These are phyloP conservation scores for Eospalax fontanierii DNA, from an alignment of 2,797 vertebrate species.

Conservation along the genomic window DNA sequence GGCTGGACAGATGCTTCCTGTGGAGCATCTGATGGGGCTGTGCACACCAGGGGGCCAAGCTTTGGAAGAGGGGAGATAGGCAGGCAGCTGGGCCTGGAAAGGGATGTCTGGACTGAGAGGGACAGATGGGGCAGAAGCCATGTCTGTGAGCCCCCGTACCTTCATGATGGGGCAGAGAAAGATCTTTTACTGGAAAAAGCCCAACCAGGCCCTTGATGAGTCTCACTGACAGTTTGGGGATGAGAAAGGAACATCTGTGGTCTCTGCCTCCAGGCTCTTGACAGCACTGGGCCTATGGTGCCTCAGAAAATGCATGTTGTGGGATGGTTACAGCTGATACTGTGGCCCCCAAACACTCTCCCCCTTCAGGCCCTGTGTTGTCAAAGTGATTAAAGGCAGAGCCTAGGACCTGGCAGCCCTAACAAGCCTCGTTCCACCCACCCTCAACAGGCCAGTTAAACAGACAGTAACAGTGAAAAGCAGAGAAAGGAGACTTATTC, in stretches of 20 bases:
- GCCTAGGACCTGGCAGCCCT: not conserved
- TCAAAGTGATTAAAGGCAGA: not conserved
- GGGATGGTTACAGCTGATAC: accelerated
- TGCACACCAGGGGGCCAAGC: not conserved
- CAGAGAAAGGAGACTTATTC: not conserved
- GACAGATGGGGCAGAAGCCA: not conserved
- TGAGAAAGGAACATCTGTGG: accelerated
- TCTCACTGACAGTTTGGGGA: not conserved
- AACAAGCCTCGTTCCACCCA: not conserved
- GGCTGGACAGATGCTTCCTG: conserved; percentile 84
- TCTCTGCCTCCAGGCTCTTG: not conserved
- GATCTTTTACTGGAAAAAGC: accelerated
- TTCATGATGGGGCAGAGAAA: conserved; percentile 39
- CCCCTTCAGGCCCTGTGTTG: not conserved
- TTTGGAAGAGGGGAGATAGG: no score
- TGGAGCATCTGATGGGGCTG: conserved; percentile 72
- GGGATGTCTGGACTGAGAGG: not conserved
- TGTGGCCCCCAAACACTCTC: accelerated
- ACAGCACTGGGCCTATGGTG: no score
- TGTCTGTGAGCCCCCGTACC: conserved; percentile 55
- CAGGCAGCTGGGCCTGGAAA: no score
- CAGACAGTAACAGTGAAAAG: not conserved
- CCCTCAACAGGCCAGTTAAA: no score
- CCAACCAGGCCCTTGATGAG: not conserved
- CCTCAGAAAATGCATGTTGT: no score